phyloP scores from a whole-genome alignment of 1,140 invertebrate genomes.

The Oscheius sp. region DNA sequence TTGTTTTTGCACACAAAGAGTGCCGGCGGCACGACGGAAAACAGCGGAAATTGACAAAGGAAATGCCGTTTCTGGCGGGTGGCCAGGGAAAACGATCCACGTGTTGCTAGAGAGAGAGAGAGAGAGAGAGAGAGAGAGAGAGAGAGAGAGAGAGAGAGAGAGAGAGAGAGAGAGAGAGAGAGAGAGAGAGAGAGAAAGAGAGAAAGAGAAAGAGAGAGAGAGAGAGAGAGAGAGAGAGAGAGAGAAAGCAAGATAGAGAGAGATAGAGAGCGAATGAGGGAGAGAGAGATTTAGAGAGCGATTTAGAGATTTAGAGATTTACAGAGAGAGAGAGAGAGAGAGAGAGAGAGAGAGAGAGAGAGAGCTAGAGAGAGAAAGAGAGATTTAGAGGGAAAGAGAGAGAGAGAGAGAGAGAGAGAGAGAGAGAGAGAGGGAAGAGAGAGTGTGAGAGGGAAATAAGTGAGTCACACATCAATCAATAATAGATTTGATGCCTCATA shows the following conservation, averaged over 20 bases:
- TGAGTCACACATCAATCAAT: too few species aligned
- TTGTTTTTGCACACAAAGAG: too few species aligned
- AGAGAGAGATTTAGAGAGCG: too few species aligned
- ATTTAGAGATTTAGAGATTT: too few species aligned
- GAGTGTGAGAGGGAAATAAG: neutral
- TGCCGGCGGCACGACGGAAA: too few species aligned
- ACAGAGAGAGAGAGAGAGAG: too few species aligned
- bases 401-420: neutral
- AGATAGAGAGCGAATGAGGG: neutral
- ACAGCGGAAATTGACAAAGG: too few species aligned
- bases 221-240: neutral
- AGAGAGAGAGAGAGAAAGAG: neutral
- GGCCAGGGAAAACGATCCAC: too few species aligned
- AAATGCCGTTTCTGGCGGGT: too few species aligned
- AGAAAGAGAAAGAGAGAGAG: neutral
- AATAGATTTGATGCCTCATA: too few species aligned
- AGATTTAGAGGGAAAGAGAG: neutral
- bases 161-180: neutral
- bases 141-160: neutral
- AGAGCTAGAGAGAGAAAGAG: too few species aligned
- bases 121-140: neutral
- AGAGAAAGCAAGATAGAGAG: neutral
- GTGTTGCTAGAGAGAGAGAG: neutral
- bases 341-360: neutral
- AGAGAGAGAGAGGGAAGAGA: neutral